Base-by-base conservation (phyloP, 2,888 invertebrate species). In the Diaperis boleti region DNA sequence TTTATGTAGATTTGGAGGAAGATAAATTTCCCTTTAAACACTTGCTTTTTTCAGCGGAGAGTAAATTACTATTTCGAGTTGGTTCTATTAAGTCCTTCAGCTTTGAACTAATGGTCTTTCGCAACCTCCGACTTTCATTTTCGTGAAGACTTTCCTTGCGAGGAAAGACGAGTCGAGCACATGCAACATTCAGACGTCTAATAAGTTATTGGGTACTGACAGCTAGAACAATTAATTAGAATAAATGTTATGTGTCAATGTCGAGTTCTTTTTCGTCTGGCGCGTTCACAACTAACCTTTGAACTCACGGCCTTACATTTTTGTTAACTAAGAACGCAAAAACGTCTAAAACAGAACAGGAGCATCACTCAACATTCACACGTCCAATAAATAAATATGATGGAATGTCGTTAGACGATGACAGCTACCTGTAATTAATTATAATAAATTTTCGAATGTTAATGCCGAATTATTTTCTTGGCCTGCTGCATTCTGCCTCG, bases 301-400 rank as follows among this genome's bases (percentile, higher is more conserved):
- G n/a, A n/a, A n/a, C n/a, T n/a, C n/a, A n/a, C n/a, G n/a, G n/a
- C n/a, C n/a, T n/a, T n/a, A n/a, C n/a, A n/a, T n/a, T n/a, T n/a
- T n/a, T n/a, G n/a, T n/a, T n/a, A n/a, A n/a, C n/a, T n/a, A n/a
- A n/a, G n/a, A n/a, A n/a, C n/a, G n/a, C n/a, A n/a, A n/a, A n/a
- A n/a, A n/a, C n/a, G n/a, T n/a, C n/a, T n/a, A n/a, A n/a, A n/a
- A n/a, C n/a, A n/a, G n/a, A n/a, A n/a, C n/a, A n/a, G n/a, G n/a
- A n/a, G n/a, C n/a, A n/a, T n/a, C n/a, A n/a, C n/a, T n/a, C 8
- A 42, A 39, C 17, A 10, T 18, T 20, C 41, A 18, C 41, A 42
- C 41, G 18, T 42, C n/a, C 18, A 42, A 18, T 17, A 42, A 42
- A 42, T 42, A 42, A 42, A 42, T 42, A 18, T 20, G 20, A 17